Conservation (phyloP, 2,888 invertebrate species). For the Rhagonycha lutea region DNA sequence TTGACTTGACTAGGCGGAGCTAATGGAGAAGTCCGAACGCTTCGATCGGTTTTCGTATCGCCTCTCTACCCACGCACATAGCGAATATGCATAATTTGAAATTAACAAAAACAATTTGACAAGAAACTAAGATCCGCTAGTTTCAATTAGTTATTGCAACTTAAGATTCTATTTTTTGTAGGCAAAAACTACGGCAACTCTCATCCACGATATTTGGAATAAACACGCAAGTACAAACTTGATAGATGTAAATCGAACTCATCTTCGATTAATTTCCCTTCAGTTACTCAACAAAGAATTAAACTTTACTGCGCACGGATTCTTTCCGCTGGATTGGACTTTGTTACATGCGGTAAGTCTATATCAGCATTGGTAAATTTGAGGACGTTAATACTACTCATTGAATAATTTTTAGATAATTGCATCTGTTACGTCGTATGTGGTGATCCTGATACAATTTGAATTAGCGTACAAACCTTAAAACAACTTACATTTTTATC, state of each 20-base stretch:
- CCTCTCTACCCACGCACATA: too few species aligned
- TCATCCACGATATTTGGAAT: slow-evolving; percentile 14
- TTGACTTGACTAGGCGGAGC: too few species aligned
- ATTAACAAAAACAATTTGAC: too few species aligned
- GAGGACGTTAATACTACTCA: background rate
- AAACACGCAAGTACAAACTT: slow-evolving; percentile 22
- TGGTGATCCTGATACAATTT: slow-evolving; percentile 33
- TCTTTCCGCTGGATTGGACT: slow-evolving; percentile 34
- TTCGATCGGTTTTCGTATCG: too few species aligned
- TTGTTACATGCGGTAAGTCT: slow-evolving; percentile 27
- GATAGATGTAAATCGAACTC: slow-evolving; percentile 24
- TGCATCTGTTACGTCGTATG: slow-evolving; percentile 30
- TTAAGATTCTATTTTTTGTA: slow-evolving; percentile 5
- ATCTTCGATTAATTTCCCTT: slow-evolving; percentile 31
- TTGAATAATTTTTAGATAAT: slow-evolving; percentile 24
- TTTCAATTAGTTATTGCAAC: too few species aligned
- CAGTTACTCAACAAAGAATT: slow-evolving; percentile 29
- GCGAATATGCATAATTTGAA: too few species aligned
- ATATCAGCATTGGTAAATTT: background rate
- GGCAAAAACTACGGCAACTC: slow-evolving; percentile 29
- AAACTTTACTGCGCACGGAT: slow-evolving; percentile 31
- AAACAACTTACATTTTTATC: too few species aligned
- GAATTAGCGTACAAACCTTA: slow-evolving; percentile 5
- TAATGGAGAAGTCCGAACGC: too few species aligned
- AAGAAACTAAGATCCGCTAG: too few species aligned